Conservation (phyloP, 2,888 invertebrate genomes). For the Sphinx pinastri region DNA sequence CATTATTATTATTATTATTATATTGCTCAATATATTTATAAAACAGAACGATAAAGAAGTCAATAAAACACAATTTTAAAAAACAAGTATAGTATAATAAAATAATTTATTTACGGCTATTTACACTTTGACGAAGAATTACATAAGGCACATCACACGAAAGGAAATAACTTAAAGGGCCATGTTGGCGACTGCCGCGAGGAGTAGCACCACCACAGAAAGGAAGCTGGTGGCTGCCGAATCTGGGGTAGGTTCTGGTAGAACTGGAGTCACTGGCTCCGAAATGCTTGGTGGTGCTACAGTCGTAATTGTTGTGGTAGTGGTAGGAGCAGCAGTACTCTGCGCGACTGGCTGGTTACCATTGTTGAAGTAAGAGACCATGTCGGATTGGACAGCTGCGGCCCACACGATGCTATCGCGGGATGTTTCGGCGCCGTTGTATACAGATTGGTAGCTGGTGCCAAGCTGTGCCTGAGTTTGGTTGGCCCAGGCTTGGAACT, state of each 20-base stretch:
- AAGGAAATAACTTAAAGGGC: constrained; percentile 48
- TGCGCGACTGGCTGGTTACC: constrained; percentile 41
- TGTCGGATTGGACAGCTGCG: constrained; percentile 44
- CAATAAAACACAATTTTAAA: background rate
- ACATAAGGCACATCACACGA: constrained; percentile 38
- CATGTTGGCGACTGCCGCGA: constrained; percentile 49
- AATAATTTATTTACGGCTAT: constrained; percentile 48
- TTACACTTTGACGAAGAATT: constrained; percentile 42
- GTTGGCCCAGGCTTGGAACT: constrained; percentile 68
- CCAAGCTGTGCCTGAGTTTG: constrained; percentile 46
- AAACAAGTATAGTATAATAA: background rate
- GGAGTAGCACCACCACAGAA: constrained; percentile 44
- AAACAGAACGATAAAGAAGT: background rate
- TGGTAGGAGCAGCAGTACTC: constrained; percentile 30
- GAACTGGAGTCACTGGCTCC: constrained; percentile 55
- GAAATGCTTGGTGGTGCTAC: constrained; percentile 39
- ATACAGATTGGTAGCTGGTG: constrained; percentile 41
- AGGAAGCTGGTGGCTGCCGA: constrained; percentile 57
- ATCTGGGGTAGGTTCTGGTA: constrained; percentile 43
- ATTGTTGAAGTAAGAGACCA: constrained; percentile 53
- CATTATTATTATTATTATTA: too few relatives aligned
- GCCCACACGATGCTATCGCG: constrained; percentile 56
- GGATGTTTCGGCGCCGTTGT: constrained; percentile 45
- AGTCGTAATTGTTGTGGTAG: constrained; percentile 33
- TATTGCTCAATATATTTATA: background rate